These are phyloP conservation scores for Sceloporus tristichus DNA, from an alignment of 2,113 vertebrate species.

Conservation along the genomic window DNA sequence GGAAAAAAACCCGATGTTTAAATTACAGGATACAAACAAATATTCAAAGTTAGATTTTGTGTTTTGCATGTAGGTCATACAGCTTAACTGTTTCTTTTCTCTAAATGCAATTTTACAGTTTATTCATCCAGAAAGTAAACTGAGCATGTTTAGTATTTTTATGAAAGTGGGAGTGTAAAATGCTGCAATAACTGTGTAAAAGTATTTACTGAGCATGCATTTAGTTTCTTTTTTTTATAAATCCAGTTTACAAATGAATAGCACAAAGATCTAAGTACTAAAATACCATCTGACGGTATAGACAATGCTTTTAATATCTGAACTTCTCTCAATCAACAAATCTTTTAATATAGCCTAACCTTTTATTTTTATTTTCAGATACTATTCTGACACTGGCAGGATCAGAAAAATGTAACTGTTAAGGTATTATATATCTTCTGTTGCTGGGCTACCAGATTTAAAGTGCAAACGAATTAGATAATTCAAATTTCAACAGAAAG, in stretches of 20 bases:
- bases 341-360: slow-evolving; percentile 22
- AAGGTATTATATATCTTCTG: slow-evolving; percentile 7
- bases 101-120: slow-evolving; percentile 52
- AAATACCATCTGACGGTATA: slow-evolving; percentile 32
- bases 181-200: slow-evolving; percentile 45
- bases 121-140: slow-evolving; percentile 59
- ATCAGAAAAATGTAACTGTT: background rate
- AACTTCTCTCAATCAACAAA: slow-evolving; percentile 23
- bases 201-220: slow-evolving; percentile 39
- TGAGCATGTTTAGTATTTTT: slow-evolving; percentile 46
- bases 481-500: background rate
- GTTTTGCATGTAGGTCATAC: slow-evolving; percentile 41
- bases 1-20: slow-evolving; percentile 34
- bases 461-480: background rate
- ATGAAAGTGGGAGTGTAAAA: slow-evolving; percentile 33
- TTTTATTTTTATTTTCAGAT: slow-evolving; percentile 22
- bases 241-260: slow-evolving; percentile 6
- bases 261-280: slow-evolving; percentile 32
- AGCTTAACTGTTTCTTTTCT: slow-evolving; percentile 46
- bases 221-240: slow-evolving; percentile 57
- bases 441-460: background rate
- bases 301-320: slow-evolving; percentile 35
- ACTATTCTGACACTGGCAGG: background rate
- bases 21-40: slow-evolving; percentile 53
- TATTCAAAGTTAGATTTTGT: slow-evolving; percentile 41